Evolutionary conservation across 1,140 invertebrate species (phyloP), one percentile per base, ranked within the genome.

Genomic region (Lasaia peninsularis): DNA sequence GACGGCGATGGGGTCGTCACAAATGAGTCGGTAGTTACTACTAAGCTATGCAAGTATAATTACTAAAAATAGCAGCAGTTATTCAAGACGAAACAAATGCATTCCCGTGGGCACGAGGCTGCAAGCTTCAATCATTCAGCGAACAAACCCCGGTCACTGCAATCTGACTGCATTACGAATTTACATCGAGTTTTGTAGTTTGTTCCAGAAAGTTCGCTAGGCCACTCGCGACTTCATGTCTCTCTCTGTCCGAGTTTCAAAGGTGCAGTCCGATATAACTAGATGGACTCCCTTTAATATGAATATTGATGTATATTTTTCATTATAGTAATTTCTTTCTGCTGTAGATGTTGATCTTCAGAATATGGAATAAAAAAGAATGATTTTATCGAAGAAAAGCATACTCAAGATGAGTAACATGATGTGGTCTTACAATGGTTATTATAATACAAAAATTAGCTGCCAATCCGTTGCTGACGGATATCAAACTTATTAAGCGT

Each of bases 151-250:
- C 40, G 40, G 40, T 44, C 40, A 44, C 40, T 44, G 40, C 40
- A 44, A 44, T 44, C 40, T 44, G 40, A 44, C 40, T 44, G 40
- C 40, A 44, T 44, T 44, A 44, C 40, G 40, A 20, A 44, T 20
- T 44, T 44, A 44, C 40, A 44, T 44, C 18, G 40, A 44, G 18
- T 44, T 44, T 44, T 20, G 40, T 18, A 44, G 40, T 18, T 44
- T 16, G 40, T 44, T 44, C 40, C 18, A 44, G 40, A 44, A 44
- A 44, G 40, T 44, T 44, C 8, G 14, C 24, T 28, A 7, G 24
- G 24, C 40, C 9, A 44, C 40, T 44, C 40, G 40, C 18, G 40
- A 44, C 12, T 44, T 14, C 40, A 44, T 44, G 18, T 44, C 40
- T 44, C 40, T 44, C 40, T 44, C 40, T 44, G 40, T 44, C 40